Percentiles rank a stretch among this genome's conserved stretches.
phyloP scores from a whole-genome alignment of 2,113 vertebrate species.

The Typhlomys cinereus region DNA sequence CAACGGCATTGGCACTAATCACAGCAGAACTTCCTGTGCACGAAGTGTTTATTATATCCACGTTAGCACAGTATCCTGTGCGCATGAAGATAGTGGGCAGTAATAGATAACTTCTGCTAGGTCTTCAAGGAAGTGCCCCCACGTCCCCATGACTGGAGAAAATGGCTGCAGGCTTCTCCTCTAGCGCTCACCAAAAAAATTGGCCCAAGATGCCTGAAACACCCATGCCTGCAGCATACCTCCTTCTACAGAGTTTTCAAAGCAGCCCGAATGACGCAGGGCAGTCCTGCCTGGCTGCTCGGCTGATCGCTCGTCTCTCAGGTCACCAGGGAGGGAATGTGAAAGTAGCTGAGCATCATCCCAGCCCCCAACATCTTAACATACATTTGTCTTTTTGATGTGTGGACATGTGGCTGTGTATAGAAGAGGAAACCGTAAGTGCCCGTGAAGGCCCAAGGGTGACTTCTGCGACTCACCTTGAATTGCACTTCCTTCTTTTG shows the following conservation, averaged over 20 bases:
- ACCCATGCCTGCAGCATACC: neutral
- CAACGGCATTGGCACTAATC: neutral
- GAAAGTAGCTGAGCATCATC: neutral
- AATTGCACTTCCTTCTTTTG: too few relatives aligned
- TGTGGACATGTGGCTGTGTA: too few relatives aligned
- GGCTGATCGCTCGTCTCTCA: neutral
- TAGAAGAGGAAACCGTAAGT: too few relatives aligned
- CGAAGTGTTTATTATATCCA: neutral
- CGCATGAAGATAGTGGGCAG: neutral
- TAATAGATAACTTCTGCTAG: neutral
- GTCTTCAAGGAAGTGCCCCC: neutral
- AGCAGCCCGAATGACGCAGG: neutral
- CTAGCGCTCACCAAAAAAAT: neutral
- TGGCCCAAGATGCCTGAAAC: neutral
- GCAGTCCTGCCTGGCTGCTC: neutral
- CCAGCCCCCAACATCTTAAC: neutral
- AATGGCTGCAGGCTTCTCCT: too few relatives aligned
- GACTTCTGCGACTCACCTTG: too few relatives aligned
- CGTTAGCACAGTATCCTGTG: neutral
- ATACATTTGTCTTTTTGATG: too few relatives aligned
- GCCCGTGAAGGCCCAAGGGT: too few relatives aligned
- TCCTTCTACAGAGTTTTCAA: neutral
- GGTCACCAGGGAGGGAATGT: neutral
- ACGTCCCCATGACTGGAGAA: neutral
- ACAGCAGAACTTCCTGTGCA: neutral